phyloP scores from a whole-genome alignment of 2,113 vertebrate species.

The Irena cyanogastra region DNA sequence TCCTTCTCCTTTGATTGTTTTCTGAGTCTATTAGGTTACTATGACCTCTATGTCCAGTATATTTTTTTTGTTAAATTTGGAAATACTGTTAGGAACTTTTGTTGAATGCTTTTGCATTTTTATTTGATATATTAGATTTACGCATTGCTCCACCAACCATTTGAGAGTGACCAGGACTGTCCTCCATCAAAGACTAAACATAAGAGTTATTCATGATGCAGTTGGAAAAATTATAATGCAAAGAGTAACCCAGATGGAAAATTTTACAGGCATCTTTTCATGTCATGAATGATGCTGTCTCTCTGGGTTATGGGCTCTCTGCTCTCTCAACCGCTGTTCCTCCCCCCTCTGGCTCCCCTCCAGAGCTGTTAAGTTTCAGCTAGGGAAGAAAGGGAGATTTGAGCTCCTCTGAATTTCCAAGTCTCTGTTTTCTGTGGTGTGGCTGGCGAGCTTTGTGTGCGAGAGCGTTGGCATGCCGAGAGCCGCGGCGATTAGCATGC shows the following conservation, averaged over 20 bases:
- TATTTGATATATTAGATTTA: constrained; percentile 11
- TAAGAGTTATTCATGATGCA: constrained; percentile 23
- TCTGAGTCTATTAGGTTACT: neutral
- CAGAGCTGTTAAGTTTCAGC: constrained; percentile 53
- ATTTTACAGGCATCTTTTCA: constrained; percentile 42
- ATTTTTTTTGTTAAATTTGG: constrained; percentile 14
- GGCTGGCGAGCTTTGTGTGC: neutral
- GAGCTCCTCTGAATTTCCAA: constrained; percentile 37
- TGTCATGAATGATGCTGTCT: constrained; percentile 21
- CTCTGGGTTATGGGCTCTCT: neutral
- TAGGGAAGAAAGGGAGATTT: constrained; percentile 39
- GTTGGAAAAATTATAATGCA: constrained; percentile 32
- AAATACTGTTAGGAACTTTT: neutral
- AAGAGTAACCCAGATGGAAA: constrained; percentile 48
- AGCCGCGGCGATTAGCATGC: neutral
- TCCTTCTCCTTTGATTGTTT: neutral
- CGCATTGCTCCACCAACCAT: neutral
- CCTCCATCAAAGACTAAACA: constrained; percentile 22
- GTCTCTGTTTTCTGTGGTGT: constrained; percentile 1
- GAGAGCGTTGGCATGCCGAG: neutral
- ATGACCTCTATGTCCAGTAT: neutral
- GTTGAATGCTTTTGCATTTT: neutral
- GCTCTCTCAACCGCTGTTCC: constrained; percentile 29
- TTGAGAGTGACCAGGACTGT: constrained; percentile 7
- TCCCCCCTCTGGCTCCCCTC: constrained; percentile 40